A percentile compares a stretch with the other conserved stretches of the same genome.
These are phyloP conservation scores for Chamaetylas fuelleborni DNA, from an alignment of 2,113 vertebrate species.

Conservation along the genomic window DNA sequence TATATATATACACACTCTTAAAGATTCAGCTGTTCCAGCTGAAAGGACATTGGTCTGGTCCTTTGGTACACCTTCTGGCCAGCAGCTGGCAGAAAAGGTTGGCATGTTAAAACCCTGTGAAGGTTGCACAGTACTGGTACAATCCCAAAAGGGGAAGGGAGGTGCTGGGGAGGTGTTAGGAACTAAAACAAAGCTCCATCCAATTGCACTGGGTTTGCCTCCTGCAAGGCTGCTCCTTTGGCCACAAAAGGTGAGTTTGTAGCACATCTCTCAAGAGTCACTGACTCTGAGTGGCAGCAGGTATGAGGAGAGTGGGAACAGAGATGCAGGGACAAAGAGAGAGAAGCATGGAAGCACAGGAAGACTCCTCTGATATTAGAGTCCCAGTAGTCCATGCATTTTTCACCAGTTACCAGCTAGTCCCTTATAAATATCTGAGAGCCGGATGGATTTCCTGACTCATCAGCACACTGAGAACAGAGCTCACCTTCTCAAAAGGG, in stretches of 20 bases:
- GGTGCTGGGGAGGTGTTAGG: background rate
- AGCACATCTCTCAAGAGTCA: background rate
- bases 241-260: background rate
- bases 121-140: background rate
- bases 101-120: background rate
- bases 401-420: slow-evolving; percentile 61
- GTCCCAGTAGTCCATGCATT: slow-evolving; percentile 46
- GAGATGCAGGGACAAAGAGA: background rate
- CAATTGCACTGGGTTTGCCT: background rate
- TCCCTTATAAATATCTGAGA: slow-evolving; percentile 65
- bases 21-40: slow-evolving; percentile 49
- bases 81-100: slow-evolving; percentile 42
- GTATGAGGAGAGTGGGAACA: background rate
- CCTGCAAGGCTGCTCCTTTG: background rate
- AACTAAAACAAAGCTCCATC: background rate
- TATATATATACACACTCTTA: background rate
- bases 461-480: slow-evolving; percentile 41
- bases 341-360: background rate
- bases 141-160: background rate
- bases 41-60: background rate
- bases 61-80: slow-evolving; percentile 41
- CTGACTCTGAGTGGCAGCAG: background rate
- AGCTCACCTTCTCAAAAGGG: slow-evolving; percentile 59
- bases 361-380: slow-evolving; percentile 24
- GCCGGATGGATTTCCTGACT: slow-evolving; percentile 56